phyloP scores from a whole-genome alignment of 1,140 invertebrate species.

The Papilio machaon region DNA sequence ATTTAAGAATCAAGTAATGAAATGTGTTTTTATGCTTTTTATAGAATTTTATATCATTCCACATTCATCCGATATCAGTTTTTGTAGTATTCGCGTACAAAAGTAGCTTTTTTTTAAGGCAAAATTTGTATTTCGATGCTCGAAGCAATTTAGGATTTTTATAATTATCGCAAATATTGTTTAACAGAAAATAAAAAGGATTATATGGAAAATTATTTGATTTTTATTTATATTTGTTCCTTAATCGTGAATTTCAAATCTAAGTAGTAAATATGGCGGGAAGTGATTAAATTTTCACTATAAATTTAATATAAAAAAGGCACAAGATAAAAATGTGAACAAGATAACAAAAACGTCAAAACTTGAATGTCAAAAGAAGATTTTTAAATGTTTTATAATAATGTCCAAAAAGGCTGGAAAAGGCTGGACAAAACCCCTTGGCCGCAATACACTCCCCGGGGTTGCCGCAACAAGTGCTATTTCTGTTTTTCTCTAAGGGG shows the following conservation, averaged over 20 bases:
- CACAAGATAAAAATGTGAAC: no score
- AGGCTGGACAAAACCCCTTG: no score
- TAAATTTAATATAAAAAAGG: no score
- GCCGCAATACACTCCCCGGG: no score
- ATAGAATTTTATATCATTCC: conserved; percentile 26
- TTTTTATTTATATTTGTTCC: not conserved
- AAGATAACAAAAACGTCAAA: no score
- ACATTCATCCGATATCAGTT: not conserved
- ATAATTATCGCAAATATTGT: not conserved
- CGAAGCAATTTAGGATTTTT: conserved; percentile 20
- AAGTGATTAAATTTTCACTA: no score
- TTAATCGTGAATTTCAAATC: not conserved
- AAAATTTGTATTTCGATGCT: conserved; percentile 1
- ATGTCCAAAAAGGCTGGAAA: no score
- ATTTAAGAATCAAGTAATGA: conserved; percentile 5
- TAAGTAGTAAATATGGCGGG: no score
- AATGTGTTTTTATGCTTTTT: conserved; percentile 4
- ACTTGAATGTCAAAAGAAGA: no score
- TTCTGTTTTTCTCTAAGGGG: no score
- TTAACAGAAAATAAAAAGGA: conserved; percentile 32
- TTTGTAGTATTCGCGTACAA: not conserved
- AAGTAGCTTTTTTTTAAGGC: not conserved
- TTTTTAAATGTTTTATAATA: no score
- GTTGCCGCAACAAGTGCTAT: no score
- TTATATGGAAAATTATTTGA: conserved; percentile 17